Conservation (phyloP, 2,113 vertebrate genomes). For the Centropristis striata region DNA sequence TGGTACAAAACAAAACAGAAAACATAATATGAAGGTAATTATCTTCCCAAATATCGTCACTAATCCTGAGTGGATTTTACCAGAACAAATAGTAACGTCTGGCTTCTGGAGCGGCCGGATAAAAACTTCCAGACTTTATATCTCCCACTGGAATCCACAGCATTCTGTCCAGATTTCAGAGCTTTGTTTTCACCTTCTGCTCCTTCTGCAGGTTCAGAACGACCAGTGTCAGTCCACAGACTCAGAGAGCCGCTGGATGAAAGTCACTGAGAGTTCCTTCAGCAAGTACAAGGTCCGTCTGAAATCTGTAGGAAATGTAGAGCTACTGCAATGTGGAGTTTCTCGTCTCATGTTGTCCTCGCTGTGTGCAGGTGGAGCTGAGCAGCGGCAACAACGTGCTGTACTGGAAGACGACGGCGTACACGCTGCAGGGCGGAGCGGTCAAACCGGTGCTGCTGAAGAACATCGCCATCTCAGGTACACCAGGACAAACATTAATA, state of each 20-base stretch:
- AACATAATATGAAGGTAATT: too few species aligned
- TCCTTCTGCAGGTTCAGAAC: constrained; percentile 90
- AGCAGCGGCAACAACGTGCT: constrained; percentile 93
- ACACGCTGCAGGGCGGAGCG: constrained; percentile 82
- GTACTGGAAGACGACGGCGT: constrained; percentile 93
- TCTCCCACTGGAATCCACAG: too few species aligned
- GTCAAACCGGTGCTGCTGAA: constrained; percentile 92
- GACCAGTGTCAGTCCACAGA: constrained; percentile 95
- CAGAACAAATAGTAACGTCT: too few species aligned
- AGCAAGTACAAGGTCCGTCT: constrained; percentile 87
- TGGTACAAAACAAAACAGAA: too few species aligned
- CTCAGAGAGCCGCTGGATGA: constrained; percentile 91
- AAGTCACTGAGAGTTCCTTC: constrained; percentile 90
- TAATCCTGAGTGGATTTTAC: too few species aligned
- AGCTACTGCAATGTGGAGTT: background rate
- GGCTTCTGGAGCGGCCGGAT: too few species aligned
- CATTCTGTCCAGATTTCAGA: too few species aligned
- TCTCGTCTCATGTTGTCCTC: background rate
- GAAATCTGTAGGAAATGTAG: too few species aligned
- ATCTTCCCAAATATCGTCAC: too few species aligned
- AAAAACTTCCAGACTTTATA: too few species aligned
- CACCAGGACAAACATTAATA: too few species aligned
- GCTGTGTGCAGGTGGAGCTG: constrained; percentile 85
- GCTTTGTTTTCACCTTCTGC: background rate
- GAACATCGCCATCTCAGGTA: constrained; percentile 94